Evolutionary conservation across 2,888 invertebrate genomes (phyloP), one percentile per base, ranked within the genome.

Genomic region (Lydus trimaculatus): DNA sequence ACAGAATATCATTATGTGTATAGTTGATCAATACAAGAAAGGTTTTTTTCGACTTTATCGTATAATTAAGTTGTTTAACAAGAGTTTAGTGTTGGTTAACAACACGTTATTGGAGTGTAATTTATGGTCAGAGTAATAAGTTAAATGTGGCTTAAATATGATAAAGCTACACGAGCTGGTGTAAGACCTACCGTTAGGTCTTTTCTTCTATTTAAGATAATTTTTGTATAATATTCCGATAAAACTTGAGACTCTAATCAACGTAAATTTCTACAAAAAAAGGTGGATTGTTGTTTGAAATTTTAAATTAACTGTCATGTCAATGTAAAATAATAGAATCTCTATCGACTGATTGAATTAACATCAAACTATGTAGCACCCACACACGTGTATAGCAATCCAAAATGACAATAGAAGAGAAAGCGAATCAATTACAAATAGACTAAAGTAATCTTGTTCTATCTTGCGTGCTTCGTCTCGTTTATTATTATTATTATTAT

Each of bases 321-420:
- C 6, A n/a, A 7, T 52, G 48, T 23, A 23, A 25, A 11, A 4
- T 56, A 20, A 56, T 3, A 23, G 52, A 28, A 28, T 56, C 28
- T n/a, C 28, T 28, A 28, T 56, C 25, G 7, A 56, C 2, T 28
- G 25, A 56, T 56, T 56, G 56, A 56, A 56, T 15, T 56, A 15
- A 56, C 15, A 56, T 56, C 56, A n/a, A 56, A 56, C 48, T 56
- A 5, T 6, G n/a, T 5, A 7, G 60, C 65, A 61, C 69, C 69
- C 61, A 69, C 69, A 52, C 69, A 61, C 63, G 31, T 58, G 59
- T 56, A 28, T 15, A 56, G 28, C 48, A 48, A 48, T 28, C 56
- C 7, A 7, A 28, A 66, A 69, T 73, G 69, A 75, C 75, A 76
- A 76, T 76, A 70, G 75, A 74, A 72, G 74, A 76, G 76, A 76